These are phyloP conservation scores for Mystacides longicornis DNA, from an alignment of 2,888 invertebrate genomes.

Conservation along the genomic window DNA sequence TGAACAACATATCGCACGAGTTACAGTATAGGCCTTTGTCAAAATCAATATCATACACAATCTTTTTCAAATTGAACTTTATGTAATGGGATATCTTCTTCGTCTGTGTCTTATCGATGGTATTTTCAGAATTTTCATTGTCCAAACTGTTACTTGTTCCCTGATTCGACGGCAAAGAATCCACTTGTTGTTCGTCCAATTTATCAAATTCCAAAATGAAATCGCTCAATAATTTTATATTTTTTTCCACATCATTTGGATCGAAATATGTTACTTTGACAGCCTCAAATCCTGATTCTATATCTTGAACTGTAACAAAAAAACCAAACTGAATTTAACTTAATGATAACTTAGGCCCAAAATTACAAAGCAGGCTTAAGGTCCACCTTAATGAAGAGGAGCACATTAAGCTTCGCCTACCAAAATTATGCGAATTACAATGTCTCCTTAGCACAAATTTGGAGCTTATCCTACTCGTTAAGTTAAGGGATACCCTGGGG, in stretches of 20 bases:
- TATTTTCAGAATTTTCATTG: no score
- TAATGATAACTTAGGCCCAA: no score
- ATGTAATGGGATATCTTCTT: background rate
- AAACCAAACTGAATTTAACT: background rate
- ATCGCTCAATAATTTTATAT: background rate
- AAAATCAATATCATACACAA: background rate
- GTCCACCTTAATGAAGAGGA: no score
- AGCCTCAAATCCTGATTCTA: background rate
- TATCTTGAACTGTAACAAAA: background rate
- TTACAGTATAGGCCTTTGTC: background rate
- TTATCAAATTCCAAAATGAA: background rate
- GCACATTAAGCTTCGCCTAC: no score
- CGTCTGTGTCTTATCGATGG: background rate
- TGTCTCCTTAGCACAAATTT: no score
- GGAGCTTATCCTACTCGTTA: no score
- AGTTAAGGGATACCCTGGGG: no score
- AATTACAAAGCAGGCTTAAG: no score
- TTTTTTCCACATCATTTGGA: background rate
- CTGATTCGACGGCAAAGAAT: no score
- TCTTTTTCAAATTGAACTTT: background rate
- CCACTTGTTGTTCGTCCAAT: background rate
- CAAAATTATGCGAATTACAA: no score
- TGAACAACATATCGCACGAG: background rate
- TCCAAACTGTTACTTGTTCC: no score
- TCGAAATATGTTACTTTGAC: background rate